Evolutionary conservation across 2,797 vertebrate genomes (phyloP).

Genomic region (Kryptopterus vitreolus): DNA sequence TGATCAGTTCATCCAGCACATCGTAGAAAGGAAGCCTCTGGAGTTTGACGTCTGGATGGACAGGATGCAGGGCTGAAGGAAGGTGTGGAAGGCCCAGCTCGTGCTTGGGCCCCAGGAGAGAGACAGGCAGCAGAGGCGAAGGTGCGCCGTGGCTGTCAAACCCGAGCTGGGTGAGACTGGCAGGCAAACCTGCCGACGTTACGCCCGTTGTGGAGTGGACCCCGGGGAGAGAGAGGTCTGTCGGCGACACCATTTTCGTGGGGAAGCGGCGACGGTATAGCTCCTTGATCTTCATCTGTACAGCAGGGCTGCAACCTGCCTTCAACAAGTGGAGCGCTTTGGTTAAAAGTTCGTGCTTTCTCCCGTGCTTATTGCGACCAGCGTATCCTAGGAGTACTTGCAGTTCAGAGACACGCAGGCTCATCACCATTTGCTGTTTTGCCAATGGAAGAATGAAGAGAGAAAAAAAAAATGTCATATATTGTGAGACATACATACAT

Average conservation of each 20-base stretch:
- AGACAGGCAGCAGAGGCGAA: slow-evolving; percentile 91
- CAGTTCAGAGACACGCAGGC: slow-evolving; percentile 98
- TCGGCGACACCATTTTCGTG: slow-evolving; percentile 95
- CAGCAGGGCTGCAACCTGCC: slow-evolving; percentile 95
- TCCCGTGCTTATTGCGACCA: slow-evolving; percentile 97
- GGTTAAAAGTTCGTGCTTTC: slow-evolving; percentile 99
- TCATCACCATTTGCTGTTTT: slow-evolving; percentile 99
- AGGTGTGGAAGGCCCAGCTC: slow-evolving; percentile 96
- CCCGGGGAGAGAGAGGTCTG: slow-evolving; percentile 86
- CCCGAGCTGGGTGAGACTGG: slow-evolving; percentile 85
- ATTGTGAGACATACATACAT: too few relatives aligned
- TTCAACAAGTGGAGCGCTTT: slow-evolving; percentile 97
- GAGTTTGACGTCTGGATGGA: slow-evolving; percentile 98
- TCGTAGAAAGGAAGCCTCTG: slow-evolving; percentile 98
- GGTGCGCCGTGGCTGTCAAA: slow-evolving; percentile 86
- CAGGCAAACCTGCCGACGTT: slow-evolving; percentile 71
- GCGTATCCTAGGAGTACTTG: slow-evolving; percentile 99
- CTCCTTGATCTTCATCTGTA: slow-evolving; percentile 99
- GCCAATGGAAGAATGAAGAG: neutral
- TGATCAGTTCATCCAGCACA: slow-evolving; percentile 96
- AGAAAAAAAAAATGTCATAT: neutral
- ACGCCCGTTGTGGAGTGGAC: slow-evolving; percentile 82
- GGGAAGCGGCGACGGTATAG: slow-evolving; percentile 96
- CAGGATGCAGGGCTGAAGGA: slow-evolving; percentile 91
- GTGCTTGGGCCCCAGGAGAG: slow-evolving; percentile 94